Conservation (phyloP, 2,797 vertebrate genomes). For the Astyanax mexicanus region DNA sequence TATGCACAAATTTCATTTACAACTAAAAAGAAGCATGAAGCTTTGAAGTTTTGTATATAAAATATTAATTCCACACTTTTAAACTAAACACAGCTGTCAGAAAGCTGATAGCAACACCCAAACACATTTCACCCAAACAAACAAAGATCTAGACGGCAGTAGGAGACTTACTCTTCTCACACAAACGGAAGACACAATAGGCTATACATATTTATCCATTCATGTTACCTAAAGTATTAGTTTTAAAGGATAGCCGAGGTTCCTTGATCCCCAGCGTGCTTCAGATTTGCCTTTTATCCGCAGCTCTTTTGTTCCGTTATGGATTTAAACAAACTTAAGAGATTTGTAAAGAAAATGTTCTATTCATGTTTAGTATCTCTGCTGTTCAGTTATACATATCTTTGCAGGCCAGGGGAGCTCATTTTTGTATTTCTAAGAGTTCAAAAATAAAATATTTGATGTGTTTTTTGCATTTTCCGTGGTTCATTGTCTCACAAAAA, state of each 20-base stretch:
- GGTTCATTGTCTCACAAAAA: neutral
- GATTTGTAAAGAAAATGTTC: neutral
- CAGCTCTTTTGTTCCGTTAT: neutral
- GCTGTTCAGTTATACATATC: neutral
- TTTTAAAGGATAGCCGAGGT: neutral
- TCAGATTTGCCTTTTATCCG: neutral
- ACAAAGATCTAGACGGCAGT: neutral
- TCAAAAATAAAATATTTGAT: neutral
- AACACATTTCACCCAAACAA: neutral
- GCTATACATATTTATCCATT: constrained; percentile 14
- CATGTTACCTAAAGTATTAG: constrained; percentile 1
- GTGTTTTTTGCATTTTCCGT: neutral
- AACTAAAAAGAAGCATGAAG: neutral
- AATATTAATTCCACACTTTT: neutral
- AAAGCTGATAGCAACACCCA: constrained; percentile 16
- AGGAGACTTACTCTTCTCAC: neutral
- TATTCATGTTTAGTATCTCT: neutral
- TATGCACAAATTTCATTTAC: too few species aligned
- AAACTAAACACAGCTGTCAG: neutral
- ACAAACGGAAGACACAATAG: neutral
- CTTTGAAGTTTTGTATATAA: neutral
- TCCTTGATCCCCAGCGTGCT: neutral
- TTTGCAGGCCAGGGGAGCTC: neutral
- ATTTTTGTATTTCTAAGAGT: neutral
- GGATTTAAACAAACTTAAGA: neutral